Percentiles rank a stretch among this genome's conserved stretches.
phyloP scores from a whole-genome alignment of 2,888 invertebrate genomes.

The Perdita meconis region DNA sequence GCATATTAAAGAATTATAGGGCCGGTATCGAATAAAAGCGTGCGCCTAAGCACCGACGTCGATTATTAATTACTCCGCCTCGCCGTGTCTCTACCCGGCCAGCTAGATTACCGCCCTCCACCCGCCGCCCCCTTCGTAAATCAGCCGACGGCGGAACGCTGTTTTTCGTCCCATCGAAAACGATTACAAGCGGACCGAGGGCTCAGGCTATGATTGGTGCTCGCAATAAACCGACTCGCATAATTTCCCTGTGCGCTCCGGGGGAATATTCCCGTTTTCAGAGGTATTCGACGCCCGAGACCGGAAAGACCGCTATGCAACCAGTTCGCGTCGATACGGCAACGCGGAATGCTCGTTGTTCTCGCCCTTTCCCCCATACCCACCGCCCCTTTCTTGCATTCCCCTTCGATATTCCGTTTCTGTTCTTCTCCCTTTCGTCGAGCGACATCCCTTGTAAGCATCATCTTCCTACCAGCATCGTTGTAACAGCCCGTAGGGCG shows the following conservation, averaged over 20 bases:
- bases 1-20: conserved; percentile 69
- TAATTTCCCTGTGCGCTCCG: conserved; percentile 68
- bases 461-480: conserved; percentile 70
- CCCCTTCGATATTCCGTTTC: not conserved
- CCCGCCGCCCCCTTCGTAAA: conserved; percentile 21
- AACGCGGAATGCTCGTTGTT: not conserved
- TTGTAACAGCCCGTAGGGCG: conserved; percentile 73
- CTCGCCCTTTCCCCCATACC: not conserved
- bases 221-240: conserved; percentile 72
- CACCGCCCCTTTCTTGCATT: not conserved
- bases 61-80: conserved; percentile 69
- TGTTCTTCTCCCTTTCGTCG: conserved; percentile 29
- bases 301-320: not conserved
- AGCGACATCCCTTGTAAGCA: conserved; percentile 58
- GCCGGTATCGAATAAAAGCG: conserved; percentile 66
- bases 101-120: conserved; percentile 48
- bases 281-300: conserved; percentile 42
- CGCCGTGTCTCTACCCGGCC: conserved; percentile 43
- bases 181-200: conserved; percentile 64
- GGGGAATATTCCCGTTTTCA: conserved; percentile 50
- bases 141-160: conserved; percentile 46
- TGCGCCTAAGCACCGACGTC: conserved; percentile 59
- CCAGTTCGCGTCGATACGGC: conserved; percentile 8
- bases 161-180: conserved; percentile 64
- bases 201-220: conserved; percentile 51